Percentiles rank a stretch among this genome's conserved stretches.
Evolutionary conservation across 2,113 vertebrate genomes (phyloP).

Genomic region (Callorhinus ursinus): DNA sequence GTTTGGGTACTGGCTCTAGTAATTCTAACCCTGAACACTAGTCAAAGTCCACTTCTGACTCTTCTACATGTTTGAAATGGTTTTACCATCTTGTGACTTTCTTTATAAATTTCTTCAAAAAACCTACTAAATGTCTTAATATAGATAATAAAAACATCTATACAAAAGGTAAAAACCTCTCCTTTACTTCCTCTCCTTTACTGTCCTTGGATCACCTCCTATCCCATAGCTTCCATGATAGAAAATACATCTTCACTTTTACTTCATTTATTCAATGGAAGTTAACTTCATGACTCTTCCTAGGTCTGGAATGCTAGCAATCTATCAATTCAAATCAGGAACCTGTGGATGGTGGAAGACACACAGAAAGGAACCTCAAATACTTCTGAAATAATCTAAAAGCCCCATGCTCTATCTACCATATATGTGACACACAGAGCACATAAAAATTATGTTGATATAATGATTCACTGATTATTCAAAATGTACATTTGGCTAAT

Average conservation of each 20-base stretch:
- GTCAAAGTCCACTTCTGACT: slow-evolving; percentile 20
- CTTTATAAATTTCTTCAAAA: slow-evolving; percentile 40
- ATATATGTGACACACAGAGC: neutral
- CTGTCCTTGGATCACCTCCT: neutral
- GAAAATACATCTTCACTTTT: slow-evolving; percentile 40
- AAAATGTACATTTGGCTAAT: neutral
- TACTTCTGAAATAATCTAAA: slow-evolving; percentile 36
- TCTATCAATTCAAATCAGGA: slow-evolving; percentile 20
- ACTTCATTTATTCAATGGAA: slow-evolving; percentile 35
- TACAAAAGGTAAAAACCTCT: neutral
- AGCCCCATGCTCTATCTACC: neutral
- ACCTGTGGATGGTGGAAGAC: neutral
- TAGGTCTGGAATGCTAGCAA: slow-evolving; percentile 10
- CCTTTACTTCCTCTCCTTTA: slow-evolving; percentile 20
- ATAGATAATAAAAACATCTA: slow-evolving; percentile 22
- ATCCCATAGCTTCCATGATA: neutral
- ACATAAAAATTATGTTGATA: neutral
- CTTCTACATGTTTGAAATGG: neutral
- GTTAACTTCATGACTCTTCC: slow-evolving; percentile 3
- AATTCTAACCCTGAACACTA: slow-evolving; percentile 25
- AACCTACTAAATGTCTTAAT: slow-evolving; percentile 32
- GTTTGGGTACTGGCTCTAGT: neutral
- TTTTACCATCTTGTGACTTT: neutral
- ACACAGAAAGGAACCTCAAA: neutral
- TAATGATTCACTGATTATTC: neutral